Percentiles rank a stretch among this genome's conserved stretches.
phyloP scores from a whole-genome alignment of 2,888 invertebrate species.

The Drosophila histrio region DNA sequence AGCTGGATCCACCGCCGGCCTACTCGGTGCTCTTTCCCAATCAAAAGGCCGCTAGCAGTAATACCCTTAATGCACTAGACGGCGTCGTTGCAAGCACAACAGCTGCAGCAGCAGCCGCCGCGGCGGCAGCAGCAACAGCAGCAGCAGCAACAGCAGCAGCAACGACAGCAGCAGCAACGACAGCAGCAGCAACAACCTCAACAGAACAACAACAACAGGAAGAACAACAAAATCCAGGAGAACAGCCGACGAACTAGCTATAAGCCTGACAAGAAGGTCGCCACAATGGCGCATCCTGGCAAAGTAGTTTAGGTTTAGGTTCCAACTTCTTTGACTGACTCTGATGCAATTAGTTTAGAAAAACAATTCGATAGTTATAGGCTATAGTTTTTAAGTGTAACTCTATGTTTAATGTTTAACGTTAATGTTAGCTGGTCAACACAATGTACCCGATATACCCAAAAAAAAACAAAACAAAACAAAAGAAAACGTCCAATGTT shows the following conservation, averaged over 20 bases:
- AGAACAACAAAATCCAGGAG: slow-evolving; percentile 30
- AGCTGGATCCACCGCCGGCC: slow-evolving; percentile 87
- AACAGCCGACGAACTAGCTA: slow-evolving; percentile 55
- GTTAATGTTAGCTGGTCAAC: slow-evolving; percentile 49
- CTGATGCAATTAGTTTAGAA: slow-evolving; percentile 77
- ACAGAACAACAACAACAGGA: slow-evolving; percentile 21
- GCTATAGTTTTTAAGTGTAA: slow-evolving; percentile 61
- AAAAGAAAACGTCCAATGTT: slow-evolving; percentile 23
- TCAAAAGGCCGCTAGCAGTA: slow-evolving; percentile 81
- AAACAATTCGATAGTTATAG: slow-evolving; percentile 50
- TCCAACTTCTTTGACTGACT: slow-evolving; percentile 76
- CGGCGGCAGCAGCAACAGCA: slow-evolving; percentile 36
- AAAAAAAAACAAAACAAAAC: slow-evolving; percentile 1
- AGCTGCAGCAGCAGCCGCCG: slow-evolving; percentile 39
- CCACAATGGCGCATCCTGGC: slow-evolving; percentile 57
- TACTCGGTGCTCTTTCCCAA: slow-evolving; percentile 88
- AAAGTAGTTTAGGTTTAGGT: slow-evolving; percentile 60
- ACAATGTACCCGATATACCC: slow-evolving; percentile 18
- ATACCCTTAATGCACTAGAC: slow-evolving; percentile 70
- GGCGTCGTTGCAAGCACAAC: slow-evolving; percentile 56
- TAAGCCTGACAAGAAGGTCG: slow-evolving; percentile 65
- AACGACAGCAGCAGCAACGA: slow-evolving; percentile 18
- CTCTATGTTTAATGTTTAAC: slow-evolving; percentile 60
- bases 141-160: slow-evolving; percentile 27
- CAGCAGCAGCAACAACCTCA: slow-evolving; percentile 7